Base-by-base conservation (phyloP, 2,113 vertebrate genomes). In the Channa argus region DNA sequence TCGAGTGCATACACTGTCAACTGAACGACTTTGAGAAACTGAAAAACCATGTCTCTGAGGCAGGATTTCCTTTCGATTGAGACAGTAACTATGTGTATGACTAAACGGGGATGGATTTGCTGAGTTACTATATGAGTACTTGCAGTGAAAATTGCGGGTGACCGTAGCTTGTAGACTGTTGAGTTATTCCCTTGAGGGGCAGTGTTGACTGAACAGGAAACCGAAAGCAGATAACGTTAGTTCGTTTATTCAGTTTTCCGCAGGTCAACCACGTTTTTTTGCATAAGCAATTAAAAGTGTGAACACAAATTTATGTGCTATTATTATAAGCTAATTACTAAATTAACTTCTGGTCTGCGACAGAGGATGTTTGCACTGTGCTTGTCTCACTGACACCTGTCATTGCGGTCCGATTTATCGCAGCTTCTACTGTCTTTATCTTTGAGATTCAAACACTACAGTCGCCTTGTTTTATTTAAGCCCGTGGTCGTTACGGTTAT, bases 331-430 rank as follows among this genome's bases (percentile, higher is more conserved):
- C 3, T 34, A 33, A 12, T 34, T 45, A 12, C 8, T 12, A 52
- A 11, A 49, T 71, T 14, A 67, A 69, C 51, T 63, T 51, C 11
- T 41, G 39, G 61, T 13, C 5, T 9, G 13, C 53, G 47, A 67
- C 7, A 33, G 43, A 24, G 10, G 24, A 11, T 60, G 72, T 69
- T 60, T 61, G 36, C 69, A 71, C 13, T 49, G 24, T 39, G 63
- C 54, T 24, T 24, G 33, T 56, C n/a, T 66, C 80, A 88, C 58
- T 72, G 86, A 91, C 89, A 90, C 79, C 88, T 91, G 90, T 82
- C 90, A 86, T 74, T 67, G 53, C 3, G 2, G 3, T 70, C 43
- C 54, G 5, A 5, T 71, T 72, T 54, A 50, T 59, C 69, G 37
- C 50, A 55, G 5, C 45, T 9, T 34, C 24, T 5, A 1, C 13